These are phyloP conservation scores for Aphelocoma coerulescens DNA, from an alignment of 2,113 vertebrate species.

Conservation along the genomic window DNA sequence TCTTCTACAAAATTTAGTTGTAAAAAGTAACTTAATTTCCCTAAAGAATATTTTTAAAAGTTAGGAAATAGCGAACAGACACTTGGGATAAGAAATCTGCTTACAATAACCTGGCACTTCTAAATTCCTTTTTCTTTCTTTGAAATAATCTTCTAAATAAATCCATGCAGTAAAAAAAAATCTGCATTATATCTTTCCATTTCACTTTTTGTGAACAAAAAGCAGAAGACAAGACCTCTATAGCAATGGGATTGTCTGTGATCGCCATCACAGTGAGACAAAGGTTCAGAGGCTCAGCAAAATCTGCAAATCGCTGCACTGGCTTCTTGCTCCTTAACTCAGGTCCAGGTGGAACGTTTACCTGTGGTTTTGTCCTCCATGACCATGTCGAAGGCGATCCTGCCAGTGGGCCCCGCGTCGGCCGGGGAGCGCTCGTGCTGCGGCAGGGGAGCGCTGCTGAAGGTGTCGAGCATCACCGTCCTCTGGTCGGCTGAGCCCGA, in stretches of 20 bases:
- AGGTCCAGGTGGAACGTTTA: background rate
- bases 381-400: constrained; percentile 75
- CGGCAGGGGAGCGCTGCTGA: constrained; percentile 87
- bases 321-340: background rate
- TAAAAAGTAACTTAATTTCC: background rate
- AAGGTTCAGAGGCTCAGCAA: background rate
- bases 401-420: constrained; percentile 79
- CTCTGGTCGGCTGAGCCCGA: constrained; percentile 88
- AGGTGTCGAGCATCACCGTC: constrained; percentile 90
- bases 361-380: constrained; percentile 78
- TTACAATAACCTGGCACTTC: background rate
- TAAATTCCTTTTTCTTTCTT: background rate
- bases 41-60: background rate
- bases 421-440: constrained; percentile 89
- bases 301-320: background rate
- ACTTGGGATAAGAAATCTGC: background rate
- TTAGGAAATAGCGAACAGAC: background rate
- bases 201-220: background rate
- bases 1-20: background rate
- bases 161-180: background rate
- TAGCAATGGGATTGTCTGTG: background rate
- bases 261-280: background rate
- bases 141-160: background rate
- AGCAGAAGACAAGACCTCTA: background rate
- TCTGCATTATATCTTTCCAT: background rate